Evolutionary conservation across 2,113 vertebrate genomes (phyloP).

Genomic region (Syrmaticus mikado): DNA sequence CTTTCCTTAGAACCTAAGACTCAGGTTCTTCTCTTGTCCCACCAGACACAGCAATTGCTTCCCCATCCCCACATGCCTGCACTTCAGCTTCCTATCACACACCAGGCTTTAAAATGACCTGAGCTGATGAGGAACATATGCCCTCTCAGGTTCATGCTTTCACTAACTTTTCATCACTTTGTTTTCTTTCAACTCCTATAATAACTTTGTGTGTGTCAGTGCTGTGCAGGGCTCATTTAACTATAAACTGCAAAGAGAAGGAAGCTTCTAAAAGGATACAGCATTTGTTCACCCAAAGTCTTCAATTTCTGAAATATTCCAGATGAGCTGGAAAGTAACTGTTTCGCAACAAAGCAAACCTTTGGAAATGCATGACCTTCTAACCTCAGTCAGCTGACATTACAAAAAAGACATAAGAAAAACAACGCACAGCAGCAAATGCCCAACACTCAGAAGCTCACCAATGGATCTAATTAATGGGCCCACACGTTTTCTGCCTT

Average conservation of each 20-base stretch:
- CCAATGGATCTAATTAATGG: background rate
- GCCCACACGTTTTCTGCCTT: constrained; percentile 15
- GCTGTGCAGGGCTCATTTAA: background rate
- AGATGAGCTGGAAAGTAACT: background rate
- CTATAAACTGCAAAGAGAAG: background rate
- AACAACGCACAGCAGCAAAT: constrained; percentile 17
- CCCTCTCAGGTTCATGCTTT: background rate
- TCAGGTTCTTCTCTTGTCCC: background rate
- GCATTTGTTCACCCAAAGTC: background rate
- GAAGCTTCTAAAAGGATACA: background rate
- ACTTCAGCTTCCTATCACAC: background rate
- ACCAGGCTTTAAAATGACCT: background rate
- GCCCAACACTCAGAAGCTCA: background rate
- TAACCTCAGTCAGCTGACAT: constrained; percentile 37
- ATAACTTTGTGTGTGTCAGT: background rate
- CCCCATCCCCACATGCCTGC: background rate
- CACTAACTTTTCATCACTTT: background rate
- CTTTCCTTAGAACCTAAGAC: background rate
- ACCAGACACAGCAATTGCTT: background rate
- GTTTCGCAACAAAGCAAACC: background rate
- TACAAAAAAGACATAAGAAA: background rate
- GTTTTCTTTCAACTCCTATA: background rate
- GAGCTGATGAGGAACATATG: background rate
- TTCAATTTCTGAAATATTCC: constrained; percentile 16
- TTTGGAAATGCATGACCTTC: background rate